Percentiles rank a stretch among this genome's conserved stretches.
These are phyloP conservation scores for Oikopleura vanhoeffeni DNA, from an alignment of 23 tunicate species.

Conservation along the genomic window DNA sequence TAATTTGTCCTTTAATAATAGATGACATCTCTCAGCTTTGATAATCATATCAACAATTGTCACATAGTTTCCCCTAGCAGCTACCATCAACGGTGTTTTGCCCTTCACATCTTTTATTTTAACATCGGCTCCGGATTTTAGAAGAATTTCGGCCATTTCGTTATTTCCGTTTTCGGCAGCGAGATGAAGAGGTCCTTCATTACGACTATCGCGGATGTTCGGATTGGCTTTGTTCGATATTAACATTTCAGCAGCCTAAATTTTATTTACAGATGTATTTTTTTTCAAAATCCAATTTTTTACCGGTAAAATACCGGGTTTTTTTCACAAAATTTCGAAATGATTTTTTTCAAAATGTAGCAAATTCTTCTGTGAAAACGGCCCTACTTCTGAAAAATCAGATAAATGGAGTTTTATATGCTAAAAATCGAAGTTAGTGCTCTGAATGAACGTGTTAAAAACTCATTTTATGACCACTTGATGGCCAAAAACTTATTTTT, in stretches of 20 bases:
- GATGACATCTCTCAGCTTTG: slow-evolving; percentile 55
- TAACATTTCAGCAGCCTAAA: slow-evolving; percentile 21
- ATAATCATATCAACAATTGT: slow-evolving; percentile 94
- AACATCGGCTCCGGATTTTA: slow-evolving; percentile 22
- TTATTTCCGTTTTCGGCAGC: slow-evolving; percentile 71
- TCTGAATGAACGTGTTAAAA: too few relatives aligned
- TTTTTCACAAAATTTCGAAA: too few relatives aligned
- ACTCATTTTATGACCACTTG: too few relatives aligned
- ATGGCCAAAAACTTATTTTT: background rate
- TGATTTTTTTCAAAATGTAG: too few relatives aligned
- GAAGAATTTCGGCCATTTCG: slow-evolving; percentile 50
- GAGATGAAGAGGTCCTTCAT: slow-evolving; percentile 62
- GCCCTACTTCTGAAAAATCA: too few relatives aligned
- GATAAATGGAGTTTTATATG: too few relatives aligned
- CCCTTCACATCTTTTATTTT: slow-evolving; percentile 22
- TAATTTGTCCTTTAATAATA: background rate
- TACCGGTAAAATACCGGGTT: too few relatives aligned
- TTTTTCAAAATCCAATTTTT: too few relatives aligned
- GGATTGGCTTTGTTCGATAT: slow-evolving; percentile 31
- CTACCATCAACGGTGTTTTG: slow-evolving; percentile 79
- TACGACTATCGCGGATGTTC: slow-evolving; percentile 53
- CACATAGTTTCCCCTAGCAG: slow-evolving; percentile 77
- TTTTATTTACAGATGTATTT: background rate
- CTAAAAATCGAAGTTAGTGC: too few relatives aligned
- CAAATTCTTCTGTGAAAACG: too few relatives aligned